phyloP scores from a whole-genome alignment of 2,888 invertebrate species.

The Drosophila rubida region DNA sequence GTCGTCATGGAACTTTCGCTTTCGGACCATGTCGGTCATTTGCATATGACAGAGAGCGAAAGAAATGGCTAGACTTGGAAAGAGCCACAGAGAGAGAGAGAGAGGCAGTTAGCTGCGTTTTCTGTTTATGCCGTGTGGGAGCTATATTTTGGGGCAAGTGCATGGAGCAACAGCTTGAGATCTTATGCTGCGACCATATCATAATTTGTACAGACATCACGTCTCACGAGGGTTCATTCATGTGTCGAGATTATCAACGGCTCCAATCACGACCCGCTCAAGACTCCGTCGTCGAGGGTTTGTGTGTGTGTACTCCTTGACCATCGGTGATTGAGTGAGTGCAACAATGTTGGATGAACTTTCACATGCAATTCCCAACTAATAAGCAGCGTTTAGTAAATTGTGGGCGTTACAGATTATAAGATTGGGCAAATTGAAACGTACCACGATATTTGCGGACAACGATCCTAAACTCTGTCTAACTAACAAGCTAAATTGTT shows the following conservation, averaged over 20 bases:
- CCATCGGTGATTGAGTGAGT: slow-evolving; percentile 17
- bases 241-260: slow-evolving; percentile 72
- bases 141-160: slow-evolving; percentile 59
- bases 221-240: slow-evolving; percentile 58
- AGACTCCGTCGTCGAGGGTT: slow-evolving; percentile 17
- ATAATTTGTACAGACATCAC: slow-evolving; percentile 70
- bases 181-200: slow-evolving; percentile 54
- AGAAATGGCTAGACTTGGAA: not conserved
- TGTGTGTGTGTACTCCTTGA: slow-evolving; percentile 47
- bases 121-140: slow-evolving; percentile 57
- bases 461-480: slow-evolving; percentile 51
- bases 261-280: slow-evolving; percentile 57
- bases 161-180: slow-evolving; percentile 45
- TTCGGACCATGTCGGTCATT: slow-evolving; percentile 64
- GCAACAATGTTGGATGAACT: slow-evolving; percentile 47
- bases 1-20: slow-evolving; percentile 72
- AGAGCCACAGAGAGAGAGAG: not conserved
- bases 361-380: slow-evolving; percentile 62
- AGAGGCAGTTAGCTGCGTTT: slow-evolving; percentile 21
- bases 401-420: slow-evolving; percentile 51
- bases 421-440: slow-evolving; percentile 42
- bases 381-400: slow-evolving; percentile 53
- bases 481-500: slow-evolving; percentile 35
- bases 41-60: slow-evolving; percentile 56
- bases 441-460: slow-evolving; percentile 39